Evolutionary conservation across 1,140 invertebrate species (phyloP), one percentile per base, ranked within the genome.

Genomic region (Drosophila aff.): DNA sequence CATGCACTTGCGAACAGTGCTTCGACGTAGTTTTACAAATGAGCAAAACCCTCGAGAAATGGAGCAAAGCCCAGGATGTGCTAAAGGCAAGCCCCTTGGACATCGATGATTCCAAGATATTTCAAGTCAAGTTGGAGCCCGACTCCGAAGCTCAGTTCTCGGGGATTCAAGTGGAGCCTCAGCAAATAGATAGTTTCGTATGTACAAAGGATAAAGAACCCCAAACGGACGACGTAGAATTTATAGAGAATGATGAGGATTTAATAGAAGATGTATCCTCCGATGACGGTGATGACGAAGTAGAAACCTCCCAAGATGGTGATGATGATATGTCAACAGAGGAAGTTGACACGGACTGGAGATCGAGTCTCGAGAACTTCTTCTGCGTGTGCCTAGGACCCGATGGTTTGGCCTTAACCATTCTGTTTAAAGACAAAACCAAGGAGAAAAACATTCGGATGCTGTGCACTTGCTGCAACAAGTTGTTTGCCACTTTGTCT

Each of bases 381-480:
- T 53, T 68, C 13, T n/a, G 28, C 26, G 64, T 33, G 10, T 66
- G 65, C 10, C 15, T 71, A 18, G 31, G 47, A 13, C n/a, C n/a
- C 28, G 64, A 68, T 55, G 67, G 67, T 15, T 21, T 71, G 28
- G 65, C 31, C 5, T 4, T 71, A 10, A 55, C 64, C 23, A 38
- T 55, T 13, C 4, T 71, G 9, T 44, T 69, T 11, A 68, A 36
- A 47, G 49, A 71, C 23, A 55, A 31, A n/a, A 46, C 67, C 4
- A 38, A 44, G n/a, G 10, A 55, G 2, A 23, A 21, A 4, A 55
- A 26, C 23, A 52, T 26, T 11, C 38, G 28, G 5, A 68, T 68
- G 38, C 21, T 68, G 5, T 71, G 67, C 49, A 71, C 67, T 31
- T 71, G 64, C 15, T 71, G 67, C 23, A n/a, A 55, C 40, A 7